Conservation (phyloP, 2,888 invertebrate species). For the Muscina levida region DNA sequence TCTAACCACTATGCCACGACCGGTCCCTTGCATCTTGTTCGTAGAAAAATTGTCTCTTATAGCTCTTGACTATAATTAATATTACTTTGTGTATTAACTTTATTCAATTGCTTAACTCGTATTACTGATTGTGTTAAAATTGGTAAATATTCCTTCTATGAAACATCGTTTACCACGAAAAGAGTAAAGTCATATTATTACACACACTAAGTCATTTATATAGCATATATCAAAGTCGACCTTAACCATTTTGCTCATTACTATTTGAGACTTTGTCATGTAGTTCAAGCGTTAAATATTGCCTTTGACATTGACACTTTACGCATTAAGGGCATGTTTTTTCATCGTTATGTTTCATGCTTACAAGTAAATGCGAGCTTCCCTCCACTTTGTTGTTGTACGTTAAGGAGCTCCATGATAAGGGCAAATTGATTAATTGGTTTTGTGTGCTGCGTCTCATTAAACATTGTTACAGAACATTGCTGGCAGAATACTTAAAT, state of each 20-base stretch:
- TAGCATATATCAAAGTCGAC: background rate
- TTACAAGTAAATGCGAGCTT: conserved; percentile 9
- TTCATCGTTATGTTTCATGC: background rate
- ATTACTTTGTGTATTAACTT: no score
- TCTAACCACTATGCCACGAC: no score
- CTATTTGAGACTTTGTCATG: conserved; percentile 63
- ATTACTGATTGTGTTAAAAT: no score
- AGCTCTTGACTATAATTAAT: no score
- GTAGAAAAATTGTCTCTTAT: no score
- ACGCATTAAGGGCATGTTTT: conserved; percentile 62
- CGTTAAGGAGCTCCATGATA: conserved; percentile 11
- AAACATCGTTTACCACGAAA: no score
- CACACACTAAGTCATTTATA: no score
- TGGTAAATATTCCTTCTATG: no score
- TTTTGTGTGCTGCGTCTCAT: conserved; percentile 78
- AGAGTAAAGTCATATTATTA: no score
- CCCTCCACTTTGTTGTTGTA: conserved; percentile 17
- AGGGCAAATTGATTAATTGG: conserved; percentile 77
- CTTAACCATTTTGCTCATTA: no score
- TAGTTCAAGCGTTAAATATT: conserved; percentile 75
- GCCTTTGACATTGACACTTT: conserved; percentile 77
- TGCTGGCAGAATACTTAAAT: conserved; percentile 40
- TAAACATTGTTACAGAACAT: conserved; percentile 69
- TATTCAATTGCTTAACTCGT: no score
- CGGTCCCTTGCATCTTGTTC: no score